phyloP scores from a whole-genome alignment of 2,888 invertebrate species.

The Xylocampa areola region DNA sequence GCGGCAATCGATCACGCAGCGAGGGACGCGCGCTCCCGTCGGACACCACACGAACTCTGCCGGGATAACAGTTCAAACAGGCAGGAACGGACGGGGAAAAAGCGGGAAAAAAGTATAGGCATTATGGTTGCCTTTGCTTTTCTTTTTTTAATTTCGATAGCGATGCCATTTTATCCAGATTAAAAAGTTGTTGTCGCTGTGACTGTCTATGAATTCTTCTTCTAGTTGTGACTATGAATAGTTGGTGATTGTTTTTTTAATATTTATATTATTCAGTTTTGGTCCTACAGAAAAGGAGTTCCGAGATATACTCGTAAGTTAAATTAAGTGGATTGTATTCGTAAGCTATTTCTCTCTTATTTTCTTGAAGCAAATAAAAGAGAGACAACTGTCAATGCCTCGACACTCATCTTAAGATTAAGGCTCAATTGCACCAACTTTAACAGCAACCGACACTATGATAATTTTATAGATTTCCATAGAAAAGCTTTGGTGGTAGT shows the following conservation, averaged over 20 bases:
- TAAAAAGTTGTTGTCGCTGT: constrained; percentile 50
- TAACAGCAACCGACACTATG: no score
- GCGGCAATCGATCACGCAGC: constrained; percentile 50
- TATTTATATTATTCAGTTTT: no score
- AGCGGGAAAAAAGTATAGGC: constrained; percentile 46
- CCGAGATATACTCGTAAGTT: no score
- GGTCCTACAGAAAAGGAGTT: no score
- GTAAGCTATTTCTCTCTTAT: no score
- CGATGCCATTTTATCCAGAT: constrained; percentile 52
- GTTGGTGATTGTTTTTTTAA: not conserved
- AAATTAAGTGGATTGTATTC: no score
- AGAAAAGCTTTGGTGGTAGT: no score
- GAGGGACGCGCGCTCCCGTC: constrained; percentile 74
- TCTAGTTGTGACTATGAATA: not conserved
- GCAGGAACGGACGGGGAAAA: constrained; percentile 44
- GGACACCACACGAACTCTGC: constrained; percentile 76
- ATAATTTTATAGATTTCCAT: no score
- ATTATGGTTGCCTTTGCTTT: constrained; percentile 37
- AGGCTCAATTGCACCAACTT: no score
- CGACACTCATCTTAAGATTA: no score
- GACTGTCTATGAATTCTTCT: constrained; percentile 12
- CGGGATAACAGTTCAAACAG: constrained; percentile 55
- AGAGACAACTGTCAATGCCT: no score
- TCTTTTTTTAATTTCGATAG: constrained; percentile 55
- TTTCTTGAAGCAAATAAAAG: no score